A percentile compares a stretch with the other conserved stretches of the same genome.
These are phyloP conservation scores for Pseudomyrmex dendroicus DNA, from an alignment of 1,140 invertebrate genomes.

Conservation along the genomic window DNA sequence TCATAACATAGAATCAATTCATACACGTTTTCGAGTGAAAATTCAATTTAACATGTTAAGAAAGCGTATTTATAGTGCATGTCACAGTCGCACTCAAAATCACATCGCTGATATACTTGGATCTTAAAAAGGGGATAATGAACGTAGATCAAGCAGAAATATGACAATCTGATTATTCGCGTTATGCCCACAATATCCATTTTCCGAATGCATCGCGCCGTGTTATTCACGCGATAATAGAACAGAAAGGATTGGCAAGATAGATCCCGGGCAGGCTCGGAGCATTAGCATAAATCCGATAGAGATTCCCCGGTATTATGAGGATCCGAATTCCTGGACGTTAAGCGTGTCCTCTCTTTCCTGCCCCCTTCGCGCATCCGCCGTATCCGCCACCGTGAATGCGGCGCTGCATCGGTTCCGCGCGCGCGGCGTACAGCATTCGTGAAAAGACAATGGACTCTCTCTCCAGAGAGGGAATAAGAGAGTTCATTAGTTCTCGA, in stretches of 20 bases:
- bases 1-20: too few relatives aligned
- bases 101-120: not conserved
- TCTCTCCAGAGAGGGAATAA: conserved; percentile 15
- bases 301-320: conserved; percentile 66
- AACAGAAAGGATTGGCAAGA: conserved; percentile 60
- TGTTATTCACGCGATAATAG: conserved; percentile 54
- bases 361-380: not conserved
- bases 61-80: not conserved
- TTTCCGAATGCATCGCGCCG: conserved; percentile 34
- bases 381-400: conserved; percentile 26
- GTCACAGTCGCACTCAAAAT: not conserved
- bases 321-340: conserved; percentile 61
- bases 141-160: not conserved
- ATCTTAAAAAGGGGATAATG: not conserved
- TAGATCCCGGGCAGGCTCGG: conserved; percentile 35
- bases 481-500: conserved; percentile 60
- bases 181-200: conserved; percentile 24
- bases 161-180: conserved; percentile 27
- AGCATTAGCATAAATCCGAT: conserved; percentile 75
- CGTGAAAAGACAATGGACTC: conserved; percentile 47
- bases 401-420: conserved; percentile 29
- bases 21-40: too few relatives aligned
- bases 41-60: too few relatives aligned
- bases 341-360: conserved; percentile 48
- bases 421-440: conserved; percentile 16